phyloP scores from a whole-genome alignment of 1,140 invertebrate species.

The Drosophila lowei region DNA sequence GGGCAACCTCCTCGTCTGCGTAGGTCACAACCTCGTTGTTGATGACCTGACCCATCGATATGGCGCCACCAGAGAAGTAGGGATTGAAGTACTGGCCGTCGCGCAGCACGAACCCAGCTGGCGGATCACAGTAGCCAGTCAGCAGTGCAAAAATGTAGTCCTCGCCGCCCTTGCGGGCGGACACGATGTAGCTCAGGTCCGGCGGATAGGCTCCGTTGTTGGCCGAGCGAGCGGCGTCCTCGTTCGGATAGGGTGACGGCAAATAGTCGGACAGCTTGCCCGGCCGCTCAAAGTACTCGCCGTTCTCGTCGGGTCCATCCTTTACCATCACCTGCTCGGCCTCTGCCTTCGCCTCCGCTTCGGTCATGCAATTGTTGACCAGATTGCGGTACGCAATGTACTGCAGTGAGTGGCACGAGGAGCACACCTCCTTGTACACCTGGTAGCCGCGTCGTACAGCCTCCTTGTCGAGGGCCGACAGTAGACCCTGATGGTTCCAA shows the following conservation, averaged over 20 bases:
- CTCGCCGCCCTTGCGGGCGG: conserved; percentile 94
- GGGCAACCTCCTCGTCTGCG: conserved; percentile 93
- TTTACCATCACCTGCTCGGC: conserved; percentile 93
- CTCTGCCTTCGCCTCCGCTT: conserved; percentile 96
- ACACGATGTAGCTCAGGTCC: conserved; percentile 95
- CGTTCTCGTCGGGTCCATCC: conserved; percentile 97
- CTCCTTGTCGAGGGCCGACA: conserved; percentile 91
- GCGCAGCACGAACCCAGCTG: conserved; percentile 92
- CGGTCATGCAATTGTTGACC: conserved; percentile 94
- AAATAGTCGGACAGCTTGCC: conserved; percentile 97
- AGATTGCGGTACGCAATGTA: conserved; percentile 96
- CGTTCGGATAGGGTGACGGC: conserved; percentile 95
- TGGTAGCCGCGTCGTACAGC: conserved; percentile 96
- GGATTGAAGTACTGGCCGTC: conserved; percentile 99
- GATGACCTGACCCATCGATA: conserved; percentile 96
- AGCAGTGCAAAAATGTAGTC: conserved; percentile 97
- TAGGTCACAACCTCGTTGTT: conserved; percentile 89
- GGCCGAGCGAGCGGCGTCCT: conserved; percentile 96
- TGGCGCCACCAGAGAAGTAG: conserved; percentile 98
- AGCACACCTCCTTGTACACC: conserved; percentile 99
- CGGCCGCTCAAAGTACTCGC: conserved; percentile 95
- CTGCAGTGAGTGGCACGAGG: conserved; percentile 97
- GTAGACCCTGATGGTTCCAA: conserved; percentile 91
- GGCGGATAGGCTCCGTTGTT: conserved; percentile 97
- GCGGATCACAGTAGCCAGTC: conserved; percentile 97